These are phyloP conservation scores for Cinclus cinclus DNA, from an alignment of 2,113 vertebrate genomes.

Conservation along the genomic window DNA sequence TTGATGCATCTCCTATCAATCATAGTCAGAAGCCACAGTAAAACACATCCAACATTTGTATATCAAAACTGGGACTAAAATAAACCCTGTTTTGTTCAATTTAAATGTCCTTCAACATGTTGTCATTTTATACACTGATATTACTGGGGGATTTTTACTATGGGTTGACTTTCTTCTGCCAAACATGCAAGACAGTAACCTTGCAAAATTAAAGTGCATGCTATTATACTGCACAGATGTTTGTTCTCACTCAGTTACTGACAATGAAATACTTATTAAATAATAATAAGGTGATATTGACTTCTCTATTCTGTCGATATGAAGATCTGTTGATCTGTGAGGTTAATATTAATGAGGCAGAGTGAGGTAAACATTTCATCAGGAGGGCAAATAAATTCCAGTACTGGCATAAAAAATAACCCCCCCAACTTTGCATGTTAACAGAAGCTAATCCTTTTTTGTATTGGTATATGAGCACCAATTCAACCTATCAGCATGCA, in stretches of 20 bases:
- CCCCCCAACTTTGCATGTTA: neutral
- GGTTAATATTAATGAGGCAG: conserved; percentile 62
- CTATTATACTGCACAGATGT: conserved; percentile 48
- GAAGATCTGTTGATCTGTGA: conserved; percentile 70
- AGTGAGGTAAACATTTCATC: conserved; percentile 49
- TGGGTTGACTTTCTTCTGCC: conserved; percentile 49
- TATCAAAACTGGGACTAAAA: conserved; percentile 65
- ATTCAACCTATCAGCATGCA: neutral
- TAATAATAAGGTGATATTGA: conserved; percentile 73
- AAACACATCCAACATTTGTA: conserved; percentile 70
- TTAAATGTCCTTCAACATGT: conserved; percentile 68
- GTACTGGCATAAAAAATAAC: neutral
- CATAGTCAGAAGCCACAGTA: conserved; percentile 64
- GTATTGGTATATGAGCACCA: neutral
- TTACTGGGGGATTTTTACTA: conserved; percentile 48
- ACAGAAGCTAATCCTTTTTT: conserved; percentile 8
- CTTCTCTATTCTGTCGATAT: conserved; percentile 64
- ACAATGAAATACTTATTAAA: conserved; percentile 76
- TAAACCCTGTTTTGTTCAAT: conserved; percentile 60
- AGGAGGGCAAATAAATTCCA: conserved; percentile 39
- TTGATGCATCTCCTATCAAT: conserved; percentile 73
- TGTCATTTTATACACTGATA: conserved; percentile 45
- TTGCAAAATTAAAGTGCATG: conserved; percentile 59
- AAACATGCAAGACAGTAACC: conserved; percentile 11
- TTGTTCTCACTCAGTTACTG: conserved; percentile 64